A percentile compares a stretch with the other conserved stretches of the same genome.
Evolutionary conservation across 53 echinoderm and acorn worm species (phyloP).

Genomic region (Antedon mediterranea): DNA sequence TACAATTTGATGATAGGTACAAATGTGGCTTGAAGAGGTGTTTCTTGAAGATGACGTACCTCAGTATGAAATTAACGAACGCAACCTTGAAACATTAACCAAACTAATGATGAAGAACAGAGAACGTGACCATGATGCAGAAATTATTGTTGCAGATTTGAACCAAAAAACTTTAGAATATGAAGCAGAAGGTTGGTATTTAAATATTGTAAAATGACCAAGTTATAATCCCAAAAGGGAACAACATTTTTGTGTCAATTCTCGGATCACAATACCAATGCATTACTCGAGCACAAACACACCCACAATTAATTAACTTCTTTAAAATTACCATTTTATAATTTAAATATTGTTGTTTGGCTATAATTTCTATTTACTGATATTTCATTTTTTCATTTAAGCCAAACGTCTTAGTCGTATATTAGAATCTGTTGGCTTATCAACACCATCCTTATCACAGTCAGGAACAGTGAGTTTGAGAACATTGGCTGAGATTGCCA

Average conservation of each 20-base stretch:
- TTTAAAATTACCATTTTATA: too few species aligned
- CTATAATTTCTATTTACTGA: too few species aligned
- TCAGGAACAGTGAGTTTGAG: conserved; percentile 83
- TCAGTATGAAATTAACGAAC: conserved; percentile 93
- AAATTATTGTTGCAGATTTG: conserved; percentile 55
- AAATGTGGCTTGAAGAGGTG: conserved; percentile 67
- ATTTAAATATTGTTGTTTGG: background rate
- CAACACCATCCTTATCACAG: conserved; percentile 62
- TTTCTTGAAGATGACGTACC: conserved; percentile 52
- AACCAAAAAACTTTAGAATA: conserved; percentile 72
- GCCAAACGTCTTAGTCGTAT: conserved; percentile 52
- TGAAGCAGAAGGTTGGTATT: conserved; percentile 51
- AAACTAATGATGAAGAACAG: conserved; percentile 62
- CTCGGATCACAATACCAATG: too few species aligned
- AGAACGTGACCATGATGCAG: conserved; percentile 57
- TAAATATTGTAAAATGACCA: too few species aligned
- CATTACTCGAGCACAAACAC: too few species aligned
- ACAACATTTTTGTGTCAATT: too few species aligned
- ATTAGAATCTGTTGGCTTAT: conserved; percentile 54
- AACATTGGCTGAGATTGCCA: conserved; percentile 48
- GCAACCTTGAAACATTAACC: conserved; percentile 48
- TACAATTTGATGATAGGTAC: conserved; percentile 23
- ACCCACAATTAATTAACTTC: too few species aligned
- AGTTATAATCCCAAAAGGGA: too few species aligned
- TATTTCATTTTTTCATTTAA: conserved; percentile 4